Evolutionary conservation across 1,140 invertebrate genomes (phyloP).

Genomic region (Augochlora pura): DNA sequence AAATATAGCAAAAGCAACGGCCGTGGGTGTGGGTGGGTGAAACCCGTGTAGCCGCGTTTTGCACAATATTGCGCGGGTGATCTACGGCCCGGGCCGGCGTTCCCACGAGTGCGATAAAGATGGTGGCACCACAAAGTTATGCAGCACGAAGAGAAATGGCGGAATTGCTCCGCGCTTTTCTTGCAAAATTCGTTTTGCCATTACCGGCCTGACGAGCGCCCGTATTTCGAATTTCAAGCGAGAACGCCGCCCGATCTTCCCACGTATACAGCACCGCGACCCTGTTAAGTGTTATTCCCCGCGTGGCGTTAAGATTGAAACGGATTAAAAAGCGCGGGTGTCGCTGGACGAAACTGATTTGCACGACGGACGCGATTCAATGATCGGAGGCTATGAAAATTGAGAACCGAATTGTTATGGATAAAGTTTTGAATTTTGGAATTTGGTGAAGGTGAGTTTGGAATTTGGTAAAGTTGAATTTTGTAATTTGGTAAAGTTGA

Average conservation of each 20-base stretch:
- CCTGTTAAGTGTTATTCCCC: background rate
- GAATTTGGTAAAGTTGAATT: no score
- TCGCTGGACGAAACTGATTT: background rate
- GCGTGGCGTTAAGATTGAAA: background rate
- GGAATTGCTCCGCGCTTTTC: conserved; percentile 41
- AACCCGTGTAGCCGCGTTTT: conserved; percentile 66
- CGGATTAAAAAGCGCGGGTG: background rate
- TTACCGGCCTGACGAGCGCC: background rate
- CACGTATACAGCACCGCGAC: background rate
- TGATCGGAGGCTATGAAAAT: no score
- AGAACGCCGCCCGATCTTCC: background rate
- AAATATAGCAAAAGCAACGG: conserved; percentile 38
- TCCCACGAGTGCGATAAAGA: conserved; percentile 77
- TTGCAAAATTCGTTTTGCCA: conserved; percentile 53
- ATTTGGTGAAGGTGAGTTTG: no score
- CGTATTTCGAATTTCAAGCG: conserved; percentile 1
- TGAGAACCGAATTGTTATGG: no score
- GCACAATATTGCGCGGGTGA: conserved; percentile 74
- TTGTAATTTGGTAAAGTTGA: no score
- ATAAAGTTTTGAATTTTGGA: no score
- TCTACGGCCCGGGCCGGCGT: conserved; percentile 66
- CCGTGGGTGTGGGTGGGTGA: background rate
- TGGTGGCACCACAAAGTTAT: conserved; percentile 66
- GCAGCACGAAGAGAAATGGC: conserved; percentile 68
- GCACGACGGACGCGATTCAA: no score